Conservation (phyloP, 1,140 invertebrate genomes). For the Heliothis virescens region DNA sequence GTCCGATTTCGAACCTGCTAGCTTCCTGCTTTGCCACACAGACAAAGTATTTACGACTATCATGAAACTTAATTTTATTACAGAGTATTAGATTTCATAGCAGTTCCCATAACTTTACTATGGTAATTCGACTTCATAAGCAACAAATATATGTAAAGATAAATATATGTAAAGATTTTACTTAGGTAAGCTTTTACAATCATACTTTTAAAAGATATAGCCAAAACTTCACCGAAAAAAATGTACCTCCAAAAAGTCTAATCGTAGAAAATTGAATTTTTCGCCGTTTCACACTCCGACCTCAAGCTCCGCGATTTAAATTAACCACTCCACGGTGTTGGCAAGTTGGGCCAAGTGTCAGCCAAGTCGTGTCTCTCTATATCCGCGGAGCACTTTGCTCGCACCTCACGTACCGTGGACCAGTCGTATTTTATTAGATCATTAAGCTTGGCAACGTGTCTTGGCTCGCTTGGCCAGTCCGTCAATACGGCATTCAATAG, state of each 20-base stretch:
- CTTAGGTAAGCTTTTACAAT: no score
- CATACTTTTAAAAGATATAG: background rate
- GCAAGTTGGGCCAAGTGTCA: constrained; percentile 11
- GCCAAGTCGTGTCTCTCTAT: constrained; percentile 32
- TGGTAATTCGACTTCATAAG: no score
- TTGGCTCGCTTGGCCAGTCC: constrained; percentile 34
- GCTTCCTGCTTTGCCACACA: no score
- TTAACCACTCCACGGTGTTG: background rate
- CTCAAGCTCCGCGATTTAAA: constrained; percentile 15
- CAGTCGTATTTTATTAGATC: constrained; percentile 52
- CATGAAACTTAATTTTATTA: no score
- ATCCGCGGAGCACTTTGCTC: constrained; percentile 25
- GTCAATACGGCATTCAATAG: constrained; percentile 46
- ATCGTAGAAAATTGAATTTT: background rate
- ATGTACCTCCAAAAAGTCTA: background rate
- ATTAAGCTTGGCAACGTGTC: constrained; percentile 49
- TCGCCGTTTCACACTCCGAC: background rate
- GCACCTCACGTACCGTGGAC: constrained; percentile 42
- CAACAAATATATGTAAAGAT: no score
- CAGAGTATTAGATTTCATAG: no score
- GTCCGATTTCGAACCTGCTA: no score
- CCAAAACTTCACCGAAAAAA: background rate
- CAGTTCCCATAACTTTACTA: no score
- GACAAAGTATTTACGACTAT: no score
- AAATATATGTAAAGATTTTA: no score